phyloP scores from a whole-genome alignment of 2,797 vertebrate species.

The Characodon lateralis region DNA sequence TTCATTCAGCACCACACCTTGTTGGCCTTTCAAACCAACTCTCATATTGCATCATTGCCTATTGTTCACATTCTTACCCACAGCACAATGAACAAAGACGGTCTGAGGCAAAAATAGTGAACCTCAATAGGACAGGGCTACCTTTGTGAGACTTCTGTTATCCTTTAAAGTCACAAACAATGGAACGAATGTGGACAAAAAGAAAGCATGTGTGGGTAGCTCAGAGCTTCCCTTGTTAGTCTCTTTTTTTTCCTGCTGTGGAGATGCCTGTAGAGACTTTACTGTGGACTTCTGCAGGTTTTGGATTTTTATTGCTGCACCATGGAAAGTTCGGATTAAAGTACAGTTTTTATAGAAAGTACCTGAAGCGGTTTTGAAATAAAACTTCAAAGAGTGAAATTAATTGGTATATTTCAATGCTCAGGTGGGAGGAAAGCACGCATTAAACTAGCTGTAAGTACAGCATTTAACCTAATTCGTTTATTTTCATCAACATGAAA shows the following conservation, averaged over 20 bases:
- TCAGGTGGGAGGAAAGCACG: constrained; percentile 23
- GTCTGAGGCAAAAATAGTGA: constrained; percentile 50
- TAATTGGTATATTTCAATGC: constrained; percentile 10
- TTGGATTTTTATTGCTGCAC: constrained; percentile 30
- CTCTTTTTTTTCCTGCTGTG: constrained; percentile 19
- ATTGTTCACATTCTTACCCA: constrained; percentile 70
- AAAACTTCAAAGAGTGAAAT: constrained; percentile 40
- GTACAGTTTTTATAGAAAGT: constrained; percentile 23
- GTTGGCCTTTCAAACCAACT: constrained; percentile 49
- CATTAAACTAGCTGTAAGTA: background rate
- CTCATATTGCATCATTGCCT: constrained; percentile 64
- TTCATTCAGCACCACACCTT: constrained; percentile 52
- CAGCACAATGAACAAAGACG: constrained; percentile 67
- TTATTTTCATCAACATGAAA: constrained; percentile 14
- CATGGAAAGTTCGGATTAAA: constrained; percentile 15
- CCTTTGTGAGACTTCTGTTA: constrained; percentile 63
- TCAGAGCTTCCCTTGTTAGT: constrained; percentile 49
- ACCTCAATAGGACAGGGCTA: constrained; percentile 60
- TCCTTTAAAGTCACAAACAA: constrained; percentile 75
- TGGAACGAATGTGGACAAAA: constrained; percentile 63
- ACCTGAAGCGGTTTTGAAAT: background rate
- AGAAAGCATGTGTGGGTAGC: constrained; percentile 48
- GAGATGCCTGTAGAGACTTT: constrained; percentile 34
- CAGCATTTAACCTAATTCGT: constrained; percentile 12
- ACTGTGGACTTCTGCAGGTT: constrained; percentile 25